Conservation (phyloP, 2,888 invertebrate genomes). For the Microctonus aethiopoides region DNA sequence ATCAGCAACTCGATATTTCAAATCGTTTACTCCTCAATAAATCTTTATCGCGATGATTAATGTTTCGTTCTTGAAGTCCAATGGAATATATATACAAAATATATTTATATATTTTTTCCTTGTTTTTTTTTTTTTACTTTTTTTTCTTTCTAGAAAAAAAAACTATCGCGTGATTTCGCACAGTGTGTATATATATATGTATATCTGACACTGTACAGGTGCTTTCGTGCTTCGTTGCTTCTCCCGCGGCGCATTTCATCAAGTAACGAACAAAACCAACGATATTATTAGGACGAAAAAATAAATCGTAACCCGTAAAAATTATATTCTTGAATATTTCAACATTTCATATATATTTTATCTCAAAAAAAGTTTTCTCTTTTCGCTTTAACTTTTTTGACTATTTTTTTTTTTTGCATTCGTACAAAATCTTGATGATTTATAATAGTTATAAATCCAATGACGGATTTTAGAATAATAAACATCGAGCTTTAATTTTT, state of each 20-base stretch:
- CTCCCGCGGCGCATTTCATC: constrained; percentile 3
- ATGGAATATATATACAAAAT: neutral
- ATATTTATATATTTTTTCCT: too few species aligned
- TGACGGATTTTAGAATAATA: neutral
- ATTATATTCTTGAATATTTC: constrained; percentile 31
- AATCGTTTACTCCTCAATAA: constrained; percentile 25
- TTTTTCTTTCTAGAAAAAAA: neutral
- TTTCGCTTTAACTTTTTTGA: neutral
- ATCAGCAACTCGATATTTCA: neutral
- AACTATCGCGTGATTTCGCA: constrained; percentile 28
- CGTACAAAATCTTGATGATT: neutral
- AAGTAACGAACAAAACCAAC: neutral
- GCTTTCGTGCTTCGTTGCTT: constrained; percentile 15
- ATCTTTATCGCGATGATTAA: constrained; percentile 31
- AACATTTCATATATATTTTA: neutral
- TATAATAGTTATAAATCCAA: neutral
- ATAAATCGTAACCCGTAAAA: constrained; percentile 39
- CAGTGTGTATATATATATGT: neutral
- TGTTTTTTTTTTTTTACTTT: neutral
- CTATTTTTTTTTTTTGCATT: neutral
- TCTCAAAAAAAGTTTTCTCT: neutral
- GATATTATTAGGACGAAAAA: neutral
- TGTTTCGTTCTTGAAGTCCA: neutral
- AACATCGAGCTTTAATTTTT: neutral
- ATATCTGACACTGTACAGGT: constrained; percentile 16